These are phyloP conservation scores for Xestobium rufovillosum DNA, from an alignment of 2,888 invertebrate species.

Conservation along the genomic window DNA sequence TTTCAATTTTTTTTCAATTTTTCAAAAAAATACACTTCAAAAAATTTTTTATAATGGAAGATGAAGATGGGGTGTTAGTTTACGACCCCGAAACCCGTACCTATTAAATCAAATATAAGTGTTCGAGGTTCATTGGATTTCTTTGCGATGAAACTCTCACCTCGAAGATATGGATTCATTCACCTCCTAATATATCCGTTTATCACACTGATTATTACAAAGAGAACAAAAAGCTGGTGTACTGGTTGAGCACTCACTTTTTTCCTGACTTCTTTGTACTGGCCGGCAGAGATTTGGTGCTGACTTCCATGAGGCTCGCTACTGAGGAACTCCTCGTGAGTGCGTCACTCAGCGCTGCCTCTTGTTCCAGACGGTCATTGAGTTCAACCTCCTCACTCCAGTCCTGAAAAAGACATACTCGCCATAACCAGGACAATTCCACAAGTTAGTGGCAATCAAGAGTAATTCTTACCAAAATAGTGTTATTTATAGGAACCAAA, in stretches of 20 bases:
- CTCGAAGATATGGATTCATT: too few relatives aligned
- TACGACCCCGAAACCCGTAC: too few relatives aligned
- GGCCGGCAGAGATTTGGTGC: constrained; percentile 32
- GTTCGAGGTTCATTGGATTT: constrained; percentile 20
- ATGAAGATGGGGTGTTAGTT: too few relatives aligned
- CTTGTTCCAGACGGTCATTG: constrained; percentile 44
- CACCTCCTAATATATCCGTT: neutral
- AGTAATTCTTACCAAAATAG: constrained; percentile 24
- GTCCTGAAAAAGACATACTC: constrained; percentile 41
- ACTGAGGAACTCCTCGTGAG: constrained; percentile 50
- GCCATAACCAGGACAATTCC: constrained; percentile 4
- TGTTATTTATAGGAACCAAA: constrained; percentile 21
- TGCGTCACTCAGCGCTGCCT: constrained; percentile 41
- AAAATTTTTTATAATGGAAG: too few relatives aligned
- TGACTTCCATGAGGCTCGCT: constrained; percentile 42
- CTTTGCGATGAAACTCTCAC: too few relatives aligned
- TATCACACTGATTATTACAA: too few relatives aligned
- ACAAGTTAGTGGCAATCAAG: neutral
- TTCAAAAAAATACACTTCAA: too few relatives aligned
- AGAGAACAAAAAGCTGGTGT: too few relatives aligned
- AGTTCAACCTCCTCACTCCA: constrained; percentile 57
- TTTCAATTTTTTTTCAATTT: too few relatives aligned
- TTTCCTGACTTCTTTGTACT: constrained; percentile 36
- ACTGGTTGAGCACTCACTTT: too few relatives aligned
- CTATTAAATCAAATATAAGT: too few relatives aligned